These are phyloP conservation scores for Turdus rufiventris DNA, from an alignment of 2,113 vertebrate species.

Conservation along the genomic window DNA sequence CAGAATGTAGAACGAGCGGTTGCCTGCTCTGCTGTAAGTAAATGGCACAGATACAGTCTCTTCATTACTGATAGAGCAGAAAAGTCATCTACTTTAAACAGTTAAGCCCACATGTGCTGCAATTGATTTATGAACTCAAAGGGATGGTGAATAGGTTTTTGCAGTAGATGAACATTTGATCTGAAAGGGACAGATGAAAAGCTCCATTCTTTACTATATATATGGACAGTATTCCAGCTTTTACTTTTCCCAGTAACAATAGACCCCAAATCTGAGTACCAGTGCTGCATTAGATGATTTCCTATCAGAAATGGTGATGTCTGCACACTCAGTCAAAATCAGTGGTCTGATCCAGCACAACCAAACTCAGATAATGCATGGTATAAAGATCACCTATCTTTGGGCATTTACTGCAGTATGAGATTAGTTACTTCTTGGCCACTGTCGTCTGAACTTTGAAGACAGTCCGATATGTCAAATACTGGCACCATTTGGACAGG, in stretches of 20 bases:
- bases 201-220: neutral
- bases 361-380: neutral
- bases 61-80: neutral
- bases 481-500: neutral
- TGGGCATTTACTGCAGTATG: neutral
- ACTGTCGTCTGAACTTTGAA: neutral
- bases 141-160: neutral
- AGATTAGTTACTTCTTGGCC: neutral
- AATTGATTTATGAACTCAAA: neutral
- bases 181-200: neutral
- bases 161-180: neutral
- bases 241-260: neutral
- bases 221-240: neutral
- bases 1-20: neutral
- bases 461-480: neutral
- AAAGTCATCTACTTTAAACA: neutral
- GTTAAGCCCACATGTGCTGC: neutral
- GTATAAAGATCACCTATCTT: neutral
- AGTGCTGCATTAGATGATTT: neutral
- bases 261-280: neutral
- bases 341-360: neutral
- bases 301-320: neutral
- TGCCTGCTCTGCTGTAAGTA: neutral
- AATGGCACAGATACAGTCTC: neutral
- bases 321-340: neutral